phyloP scores from a whole-genome alignment of 2,113 vertebrate species.

The Colinus virginianus region DNA sequence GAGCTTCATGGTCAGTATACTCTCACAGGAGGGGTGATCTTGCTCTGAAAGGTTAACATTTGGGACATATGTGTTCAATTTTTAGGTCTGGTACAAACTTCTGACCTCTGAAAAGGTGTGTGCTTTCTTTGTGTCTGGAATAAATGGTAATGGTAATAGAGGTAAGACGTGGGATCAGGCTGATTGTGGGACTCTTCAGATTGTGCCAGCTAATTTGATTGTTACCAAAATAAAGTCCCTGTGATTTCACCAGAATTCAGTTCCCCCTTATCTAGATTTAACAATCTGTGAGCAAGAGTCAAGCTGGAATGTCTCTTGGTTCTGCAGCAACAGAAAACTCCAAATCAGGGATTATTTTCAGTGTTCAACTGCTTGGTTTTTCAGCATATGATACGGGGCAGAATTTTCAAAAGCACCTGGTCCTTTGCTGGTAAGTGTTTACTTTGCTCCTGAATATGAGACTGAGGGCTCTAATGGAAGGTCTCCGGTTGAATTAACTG shows the following conservation, averaged over 20 bases:
- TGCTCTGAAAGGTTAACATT: neutral
- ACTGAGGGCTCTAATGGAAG: slow-evolving; percentile 10
- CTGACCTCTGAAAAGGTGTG: neutral
- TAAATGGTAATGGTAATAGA: neutral
- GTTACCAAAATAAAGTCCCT: neutral
- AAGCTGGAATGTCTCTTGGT: slow-evolving; percentile 4
- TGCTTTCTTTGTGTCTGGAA: slow-evolving; percentile 2
- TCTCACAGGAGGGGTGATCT: neutral
- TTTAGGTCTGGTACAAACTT: neutral
- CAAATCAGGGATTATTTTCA: neutral
- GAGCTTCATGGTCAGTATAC: neutral
- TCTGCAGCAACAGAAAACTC: neutral
- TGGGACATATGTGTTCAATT: slow-evolving; percentile 29
- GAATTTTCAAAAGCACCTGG: slow-evolving; percentile 40
- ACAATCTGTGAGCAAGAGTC: neutral
- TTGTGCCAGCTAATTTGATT: neutral
- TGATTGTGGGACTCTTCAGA: neutral
- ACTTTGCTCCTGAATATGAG: slow-evolving; percentile 28
- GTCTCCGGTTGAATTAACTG: slow-evolving; percentile 3
- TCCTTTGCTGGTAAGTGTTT: slow-evolving; percentile 25
- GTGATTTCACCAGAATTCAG: neutral
- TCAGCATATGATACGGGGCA: neutral
- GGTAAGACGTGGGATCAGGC: slow-evolving; percentile 20
- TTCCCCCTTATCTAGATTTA: neutral
- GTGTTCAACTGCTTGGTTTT: neutral